Percentiles rank a stretch among this genome's conserved stretches.
phyloP scores from a whole-genome alignment of 2,797 vertebrate genomes.

The Peromyscus melanophrys region DNA sequence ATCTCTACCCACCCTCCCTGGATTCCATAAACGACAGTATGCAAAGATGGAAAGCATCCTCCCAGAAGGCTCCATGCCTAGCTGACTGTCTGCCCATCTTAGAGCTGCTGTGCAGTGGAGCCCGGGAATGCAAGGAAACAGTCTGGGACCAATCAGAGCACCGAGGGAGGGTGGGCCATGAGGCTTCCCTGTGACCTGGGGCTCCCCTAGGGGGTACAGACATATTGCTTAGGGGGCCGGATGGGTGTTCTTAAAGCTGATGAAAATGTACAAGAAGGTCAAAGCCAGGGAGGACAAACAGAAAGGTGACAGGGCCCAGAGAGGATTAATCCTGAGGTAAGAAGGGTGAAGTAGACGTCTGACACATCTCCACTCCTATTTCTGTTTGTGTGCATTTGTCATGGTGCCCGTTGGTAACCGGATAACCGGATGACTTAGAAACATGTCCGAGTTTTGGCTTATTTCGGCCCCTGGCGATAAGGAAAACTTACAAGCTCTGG shows the following conservation, averaged over 20 bases:
- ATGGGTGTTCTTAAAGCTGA: background rate
- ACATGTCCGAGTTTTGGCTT: slow-evolving; percentile 96
- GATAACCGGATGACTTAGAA: slow-evolving; percentile 65
- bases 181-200: slow-evolving; percentile 27
- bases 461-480: slow-evolving; percentile 97
- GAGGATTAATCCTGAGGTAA: slow-evolving; percentile 34
- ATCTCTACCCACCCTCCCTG: background rate
- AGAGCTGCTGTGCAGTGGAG: background rate
- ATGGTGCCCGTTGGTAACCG: slow-evolving; percentile 76
- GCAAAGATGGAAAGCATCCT: background rate
- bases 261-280: background rate
- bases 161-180: slow-evolving; percentile 41
- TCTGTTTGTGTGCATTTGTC: slow-evolving; percentile 64
- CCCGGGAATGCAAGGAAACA: background rate
- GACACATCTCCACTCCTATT: slow-evolving; percentile 59
- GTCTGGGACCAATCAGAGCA: slow-evolving; percentile 66
- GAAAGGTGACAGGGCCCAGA: background rate
- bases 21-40: background rate
- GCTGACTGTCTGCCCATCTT: background rate
- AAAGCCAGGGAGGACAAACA: background rate
- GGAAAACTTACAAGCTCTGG: slow-evolving; percentile 93
- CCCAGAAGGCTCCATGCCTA: background rate
- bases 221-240: background rate
- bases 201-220: background rate
- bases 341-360: background rate